Base-by-base conservation (phyloP, 2,888 invertebrate genomes). In the Endotricha flammealis region DNA sequence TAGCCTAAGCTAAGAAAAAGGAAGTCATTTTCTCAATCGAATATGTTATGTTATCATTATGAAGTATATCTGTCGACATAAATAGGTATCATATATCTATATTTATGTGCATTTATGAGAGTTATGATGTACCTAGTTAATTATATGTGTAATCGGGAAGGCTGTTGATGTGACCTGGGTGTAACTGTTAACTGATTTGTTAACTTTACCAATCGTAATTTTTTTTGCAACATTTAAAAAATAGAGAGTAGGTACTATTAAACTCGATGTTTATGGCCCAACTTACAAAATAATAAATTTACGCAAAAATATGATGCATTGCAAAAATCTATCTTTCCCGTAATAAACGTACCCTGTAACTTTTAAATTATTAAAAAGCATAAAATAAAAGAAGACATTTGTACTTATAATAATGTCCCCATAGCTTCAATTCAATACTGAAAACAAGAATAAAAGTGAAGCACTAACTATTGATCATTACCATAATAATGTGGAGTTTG, bases 101-200 rank as follows among this genome's bases (percentile, higher is more conserved):
- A 30, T 53, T 53, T 20, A 20, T 62, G 76, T 76, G 75, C 71
- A 71, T 65, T 66, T 44, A 59, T 74, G 64, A 56, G 50, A 58
- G 53, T 63, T 51, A 63, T 51, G 60, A 66, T 64, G 63, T 66
- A 61, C 58, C 56, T 68, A 67, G 46, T 51, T 36, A 51, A 61
- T 58, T 54, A 56, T 55, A 53, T 57, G 63, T 72, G 65, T 73
- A 52, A 59, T 64, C 53, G 48, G 53, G 62, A 64, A 53, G 50
- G 58, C 68, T 77, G 79, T 76, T 83, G 85, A 83, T 85, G 79
- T 86, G 85, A 86, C 82, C 85, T 86, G 85, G 85, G 85, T 86
- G 85, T 80, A 61, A 67, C 67, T 61, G 65, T 71, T 68, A 64
- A 72, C 61, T 50, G 43, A 45, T 46, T 57, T 52, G 57, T 72